A percentile compares a stretch with the other conserved stretches of the same genome.
Evolutionary conservation across 1,140 invertebrate genomes (phyloP).

Genomic region (Scylla paramamosain): DNA sequence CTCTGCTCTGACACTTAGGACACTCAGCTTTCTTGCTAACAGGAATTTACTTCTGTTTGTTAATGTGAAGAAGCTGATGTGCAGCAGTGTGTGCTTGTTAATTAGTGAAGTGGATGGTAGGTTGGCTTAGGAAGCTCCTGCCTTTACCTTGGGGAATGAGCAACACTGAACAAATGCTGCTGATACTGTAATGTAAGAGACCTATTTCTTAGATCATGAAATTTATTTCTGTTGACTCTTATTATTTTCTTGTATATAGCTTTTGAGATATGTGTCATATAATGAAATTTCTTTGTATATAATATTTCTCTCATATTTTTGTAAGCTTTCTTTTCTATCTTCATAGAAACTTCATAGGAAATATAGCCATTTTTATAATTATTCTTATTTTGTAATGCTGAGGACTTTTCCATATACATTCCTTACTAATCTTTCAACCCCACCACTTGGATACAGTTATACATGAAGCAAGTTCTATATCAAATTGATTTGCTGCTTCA

Average conservation of each 20-base stretch:
- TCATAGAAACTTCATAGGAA: too few species aligned
- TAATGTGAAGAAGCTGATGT: neutral
- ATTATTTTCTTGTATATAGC: neutral
- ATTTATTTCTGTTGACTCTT: neutral
- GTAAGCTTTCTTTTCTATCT: too few species aligned
- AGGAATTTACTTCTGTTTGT: neutral
- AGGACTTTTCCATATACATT: constrained; percentile 2
- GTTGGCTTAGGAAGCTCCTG: neutral
- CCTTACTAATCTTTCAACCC: neutral
- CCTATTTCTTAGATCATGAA: neutral
- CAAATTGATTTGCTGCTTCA: too few species aligned
- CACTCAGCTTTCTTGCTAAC: neutral
- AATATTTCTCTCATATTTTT: neutral
- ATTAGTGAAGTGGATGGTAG: neutral
- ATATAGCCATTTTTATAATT: too few species aligned
- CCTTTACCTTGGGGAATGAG: neutral
- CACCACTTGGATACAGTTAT: constrained; percentile 4
- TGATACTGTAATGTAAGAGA: neutral
- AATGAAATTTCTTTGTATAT: neutral
- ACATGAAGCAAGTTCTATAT: neutral
- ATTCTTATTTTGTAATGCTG: neutral
- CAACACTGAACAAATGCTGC: neutral
- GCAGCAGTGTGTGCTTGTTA: neutral
- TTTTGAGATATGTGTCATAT: neutral
- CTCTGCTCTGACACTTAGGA: neutral